Evolutionary conservation across 1,140 invertebrate species (phyloP).

Genomic region (Homarus americanus): DNA sequence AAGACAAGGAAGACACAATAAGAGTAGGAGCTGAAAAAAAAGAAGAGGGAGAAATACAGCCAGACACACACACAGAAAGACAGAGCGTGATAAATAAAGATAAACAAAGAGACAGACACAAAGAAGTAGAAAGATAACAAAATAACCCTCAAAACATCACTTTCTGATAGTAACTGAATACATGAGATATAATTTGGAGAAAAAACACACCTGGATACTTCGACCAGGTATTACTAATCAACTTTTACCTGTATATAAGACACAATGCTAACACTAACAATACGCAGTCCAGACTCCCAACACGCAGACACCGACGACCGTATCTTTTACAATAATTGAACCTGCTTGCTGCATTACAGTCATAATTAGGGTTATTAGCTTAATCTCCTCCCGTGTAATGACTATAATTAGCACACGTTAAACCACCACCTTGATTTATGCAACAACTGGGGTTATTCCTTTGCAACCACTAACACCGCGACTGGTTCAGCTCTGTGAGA

Average conservation of each 20-base stretch:
- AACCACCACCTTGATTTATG: slow-evolving; percentile 35
- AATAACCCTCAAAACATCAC: no score
- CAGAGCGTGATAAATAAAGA: neutral
- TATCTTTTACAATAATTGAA: slow-evolving; percentile 49
- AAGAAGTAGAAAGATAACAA: neutral
- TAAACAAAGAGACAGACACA: neutral
- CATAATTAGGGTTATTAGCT: slow-evolving; percentile 48
- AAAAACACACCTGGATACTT: no score
- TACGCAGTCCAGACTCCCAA: no score
- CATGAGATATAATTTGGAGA: neutral
- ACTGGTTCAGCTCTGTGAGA: neutral
- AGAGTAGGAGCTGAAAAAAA: neutral
- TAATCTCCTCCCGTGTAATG: slow-evolving; percentile 46
- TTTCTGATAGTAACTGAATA: no score
- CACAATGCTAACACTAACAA: neutral
- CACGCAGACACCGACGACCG: slow-evolving; percentile 1
- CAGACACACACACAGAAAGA: neutral
- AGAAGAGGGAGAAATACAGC: neutral
- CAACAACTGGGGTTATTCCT: slow-evolving; percentile 4
- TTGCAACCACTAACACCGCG: neutral
- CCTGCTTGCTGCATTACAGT: slow-evolving; percentile 33
- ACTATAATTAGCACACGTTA: slow-evolving; percentile 40
- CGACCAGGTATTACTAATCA: no score
- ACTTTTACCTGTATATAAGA: no score
- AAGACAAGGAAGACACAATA: neutral